phyloP scores from a whole-genome alignment of 2,888 invertebrate species.

The Hemaris fuciformis region DNA sequence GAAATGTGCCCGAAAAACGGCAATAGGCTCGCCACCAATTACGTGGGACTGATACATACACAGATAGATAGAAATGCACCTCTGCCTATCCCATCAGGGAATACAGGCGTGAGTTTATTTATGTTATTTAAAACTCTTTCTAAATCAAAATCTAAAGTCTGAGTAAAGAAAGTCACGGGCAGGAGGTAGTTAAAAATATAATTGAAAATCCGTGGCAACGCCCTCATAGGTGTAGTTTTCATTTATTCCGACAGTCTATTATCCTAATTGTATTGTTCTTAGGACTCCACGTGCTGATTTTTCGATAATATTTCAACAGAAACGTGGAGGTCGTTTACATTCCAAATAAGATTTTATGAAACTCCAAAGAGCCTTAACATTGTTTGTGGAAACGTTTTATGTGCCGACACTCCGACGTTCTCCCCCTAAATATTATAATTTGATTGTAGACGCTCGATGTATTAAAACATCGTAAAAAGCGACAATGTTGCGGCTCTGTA shows the following conservation, averaged over 20 bases:
- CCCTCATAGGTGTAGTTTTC: not conserved
- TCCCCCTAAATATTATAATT: conserved; percentile 3
- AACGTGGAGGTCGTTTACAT: conserved; percentile 20
- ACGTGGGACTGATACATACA: no score
- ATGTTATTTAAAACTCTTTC: no score
- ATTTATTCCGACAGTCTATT: not conserved
- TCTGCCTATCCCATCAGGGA: no score
- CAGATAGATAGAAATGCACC: no score
- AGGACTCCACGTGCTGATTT: not conserved
- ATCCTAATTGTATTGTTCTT: not conserved
- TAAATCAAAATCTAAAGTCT: no score
- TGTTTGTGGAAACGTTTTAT: conserved; percentile 23
- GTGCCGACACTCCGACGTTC: not conserved
- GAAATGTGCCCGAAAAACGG: no score
- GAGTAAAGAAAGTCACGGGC: no score
- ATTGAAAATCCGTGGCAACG: no score
- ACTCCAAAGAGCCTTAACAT: conserved; percentile 23
- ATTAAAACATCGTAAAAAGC: not conserved
- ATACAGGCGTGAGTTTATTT: no score
- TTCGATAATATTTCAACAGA: not conserved
- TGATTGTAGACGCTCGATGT: conserved; percentile 6
- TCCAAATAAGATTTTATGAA: conserved; percentile 25
- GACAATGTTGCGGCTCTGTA: not conserved
- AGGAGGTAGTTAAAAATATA: no score
- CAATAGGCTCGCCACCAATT: no score